A percentile compares a stretch with the other conserved stretches of the same genome.
These are phyloP conservation scores for Magallana gigas DNA, from an alignment of 1,140 invertebrate species.

Conservation along the genomic window DNA sequence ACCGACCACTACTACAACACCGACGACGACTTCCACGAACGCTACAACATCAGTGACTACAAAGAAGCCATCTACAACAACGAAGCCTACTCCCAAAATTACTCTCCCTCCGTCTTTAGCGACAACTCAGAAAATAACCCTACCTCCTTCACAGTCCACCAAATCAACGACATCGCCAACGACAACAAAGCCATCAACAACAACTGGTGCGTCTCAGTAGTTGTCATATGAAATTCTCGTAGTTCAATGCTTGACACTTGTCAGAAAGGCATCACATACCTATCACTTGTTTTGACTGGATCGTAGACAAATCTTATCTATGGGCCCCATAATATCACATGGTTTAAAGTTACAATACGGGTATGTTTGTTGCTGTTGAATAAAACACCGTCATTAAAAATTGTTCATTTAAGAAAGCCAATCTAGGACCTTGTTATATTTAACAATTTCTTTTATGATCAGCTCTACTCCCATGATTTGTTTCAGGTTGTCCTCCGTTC, in stretches of 20 bases:
- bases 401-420: no score
- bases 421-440: no score
- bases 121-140: background rate
- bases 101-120: background rate
- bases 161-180: background rate
- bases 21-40: background rate
- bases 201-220: background rate
- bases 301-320: no score
- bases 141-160: background rate
- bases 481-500: constrained; percentile 3
- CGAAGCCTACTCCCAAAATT: background rate
- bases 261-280: no score
- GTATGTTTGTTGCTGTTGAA: no score
- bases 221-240: no score
- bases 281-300: no score
- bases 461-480: background rate
- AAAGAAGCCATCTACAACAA: background rate
- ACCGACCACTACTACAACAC: background rate
- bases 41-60: background rate
- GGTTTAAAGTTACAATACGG: no score
- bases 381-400: no score
- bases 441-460: no score
- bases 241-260: no score
- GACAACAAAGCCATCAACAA: background rate
- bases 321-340: no score